Evolutionary conservation across 2,113 vertebrate genomes (phyloP), one percentile per base, ranked within the genome.

Genomic region (Psephotus haematonotus): DNA sequence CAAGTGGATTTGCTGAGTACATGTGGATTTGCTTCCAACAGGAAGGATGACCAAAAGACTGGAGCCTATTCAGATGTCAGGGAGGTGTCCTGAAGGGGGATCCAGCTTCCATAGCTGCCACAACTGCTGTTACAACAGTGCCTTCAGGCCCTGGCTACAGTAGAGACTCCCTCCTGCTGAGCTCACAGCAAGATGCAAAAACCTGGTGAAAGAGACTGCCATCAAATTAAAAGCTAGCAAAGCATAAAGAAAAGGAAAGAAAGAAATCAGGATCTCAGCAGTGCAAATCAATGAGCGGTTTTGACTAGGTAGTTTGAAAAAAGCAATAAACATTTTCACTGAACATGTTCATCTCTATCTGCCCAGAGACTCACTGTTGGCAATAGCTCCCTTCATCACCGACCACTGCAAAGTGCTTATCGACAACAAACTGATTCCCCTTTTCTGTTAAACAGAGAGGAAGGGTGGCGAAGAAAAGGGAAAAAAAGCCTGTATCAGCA

Each of bases 91-190:
- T 57, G 41, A 77, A 47, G 17, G 4, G 5, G 5, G 9, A 83
- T 77, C 23, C 72, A 78, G 49, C 46, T 60, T 63, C 60, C 37
- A 17, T 5, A 59, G 50, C 28, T 75, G 68, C 39, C 81, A 65
- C 5, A 5, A n/a, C 25, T 6, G 1, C 17, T 0, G 0, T 39
- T 74, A 37, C 0, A 16, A 64, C 35, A 62, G 12, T 46, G 29
- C 31, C 49, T 57, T 63, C 41, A 43, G 41, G 79, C 33, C 15
- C 39, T 31, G 22, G 35, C 33, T 47, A 90, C 62, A 44, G 17
- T 91, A 91, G 28, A 60, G 4, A 27, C 6, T 57, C 17, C 18
- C 17, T 77, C 43, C 49, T 52, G n/a, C 53, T 5, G 24, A 63
- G 69, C 41, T 78, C 43, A 53, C 19, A 86, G 72, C 3, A 84